phyloP scores from a whole-genome alignment of 2,888 invertebrate genomes.

The Dermolepida albohirtum region DNA sequence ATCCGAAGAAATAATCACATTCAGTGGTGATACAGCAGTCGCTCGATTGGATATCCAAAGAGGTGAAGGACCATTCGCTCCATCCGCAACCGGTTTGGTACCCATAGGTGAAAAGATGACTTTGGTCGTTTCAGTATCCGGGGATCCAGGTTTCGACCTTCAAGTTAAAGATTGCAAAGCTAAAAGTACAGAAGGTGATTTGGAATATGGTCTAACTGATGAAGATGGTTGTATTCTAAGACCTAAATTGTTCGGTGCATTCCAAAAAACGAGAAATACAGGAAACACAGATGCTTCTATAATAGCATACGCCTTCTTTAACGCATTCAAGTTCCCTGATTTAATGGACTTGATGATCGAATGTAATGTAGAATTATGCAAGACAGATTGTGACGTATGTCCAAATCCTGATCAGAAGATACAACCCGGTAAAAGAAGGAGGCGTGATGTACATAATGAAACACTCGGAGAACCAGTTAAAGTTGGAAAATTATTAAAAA shows the following conservation, averaged over 20 bases:
- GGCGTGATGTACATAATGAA: conserved; percentile 67
- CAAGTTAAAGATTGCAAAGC: conserved; percentile 83
- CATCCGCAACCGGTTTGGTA: conserved; percentile 79
- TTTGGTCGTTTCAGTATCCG: conserved; percentile 81
- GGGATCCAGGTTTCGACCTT: conserved; percentile 83
- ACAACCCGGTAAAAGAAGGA: conserved; percentile 66
- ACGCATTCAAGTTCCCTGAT: conserved; percentile 87
- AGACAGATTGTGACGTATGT: conserved; percentile 82
- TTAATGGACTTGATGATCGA: conserved; percentile 85
- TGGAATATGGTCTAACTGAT: conserved; percentile 78
- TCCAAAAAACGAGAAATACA: conserved; percentile 83
- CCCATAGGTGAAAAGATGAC: conserved; percentile 88
- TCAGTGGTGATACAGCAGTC: conserved; percentile 86
- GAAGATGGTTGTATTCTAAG: conserved; percentile 82
- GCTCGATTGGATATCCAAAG: conserved; percentile 82
- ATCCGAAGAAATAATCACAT: conserved; percentile 83
- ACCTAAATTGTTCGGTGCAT: conserved; percentile 83
- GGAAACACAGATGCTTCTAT: conserved; percentile 79
- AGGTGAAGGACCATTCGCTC: conserved; percentile 82
- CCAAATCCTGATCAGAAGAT: conserved; percentile 73
- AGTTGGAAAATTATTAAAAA: conserved; percentile 74
- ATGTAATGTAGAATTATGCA: conserved; percentile 85
- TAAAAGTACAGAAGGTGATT: conserved; percentile 75
- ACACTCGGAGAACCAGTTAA: conserved; percentile 72
- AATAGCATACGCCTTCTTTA: conserved; percentile 83